Percentiles rank a stretch among this genome's conserved stretches.
Conservation (phyloP, 2,888 invertebrate species). For the Melanostoma mellinum region DNA sequence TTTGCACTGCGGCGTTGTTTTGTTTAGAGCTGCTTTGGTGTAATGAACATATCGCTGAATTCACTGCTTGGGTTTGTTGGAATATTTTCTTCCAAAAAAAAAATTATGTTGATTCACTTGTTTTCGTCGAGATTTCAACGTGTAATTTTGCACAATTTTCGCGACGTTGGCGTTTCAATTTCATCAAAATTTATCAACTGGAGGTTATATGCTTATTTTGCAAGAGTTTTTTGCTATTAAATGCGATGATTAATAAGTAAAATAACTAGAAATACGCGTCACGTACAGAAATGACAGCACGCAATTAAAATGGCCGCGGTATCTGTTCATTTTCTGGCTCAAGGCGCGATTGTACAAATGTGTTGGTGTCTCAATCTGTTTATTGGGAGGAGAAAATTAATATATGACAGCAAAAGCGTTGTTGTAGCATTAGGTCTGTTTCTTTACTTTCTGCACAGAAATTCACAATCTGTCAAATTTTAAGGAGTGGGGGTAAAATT, state of each 20-base stretch:
- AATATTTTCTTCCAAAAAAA: conserved; percentile 63
- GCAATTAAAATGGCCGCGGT: conserved; percentile 80
- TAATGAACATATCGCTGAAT: conserved; percentile 72
- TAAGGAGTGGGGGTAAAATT: too few relatives aligned
- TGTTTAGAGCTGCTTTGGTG: conserved; percentile 56
- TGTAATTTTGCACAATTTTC: conserved; percentile 40
- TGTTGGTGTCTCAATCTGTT: conserved; percentile 55
- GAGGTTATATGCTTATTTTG: conserved; percentile 29
- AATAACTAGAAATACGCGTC: conserved; percentile 68
- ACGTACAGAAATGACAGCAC: conserved; percentile 78
- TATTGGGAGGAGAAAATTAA: conserved; percentile 36
- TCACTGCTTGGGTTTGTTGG: conserved; percentile 66
- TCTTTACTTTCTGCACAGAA: too few relatives aligned
- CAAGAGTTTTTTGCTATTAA: conserved; percentile 52
- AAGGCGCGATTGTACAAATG: conserved; percentile 67
- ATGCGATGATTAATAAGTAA: conserved; percentile 63
- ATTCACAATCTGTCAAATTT: too few relatives aligned
- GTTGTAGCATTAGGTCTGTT: too few relatives aligned
- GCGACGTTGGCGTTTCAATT: not conserved
- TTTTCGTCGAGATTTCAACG: conserved; percentile 31
- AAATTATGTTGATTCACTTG: conserved; percentile 41
- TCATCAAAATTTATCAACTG: conserved; percentile 41
- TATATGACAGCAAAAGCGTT: conserved; percentile 20
- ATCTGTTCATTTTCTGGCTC: conserved; percentile 69
- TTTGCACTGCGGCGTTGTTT: conserved; percentile 61